Conservation (phyloP, 2,888 invertebrate species). For the Tetragonisca angustula region DNA sequence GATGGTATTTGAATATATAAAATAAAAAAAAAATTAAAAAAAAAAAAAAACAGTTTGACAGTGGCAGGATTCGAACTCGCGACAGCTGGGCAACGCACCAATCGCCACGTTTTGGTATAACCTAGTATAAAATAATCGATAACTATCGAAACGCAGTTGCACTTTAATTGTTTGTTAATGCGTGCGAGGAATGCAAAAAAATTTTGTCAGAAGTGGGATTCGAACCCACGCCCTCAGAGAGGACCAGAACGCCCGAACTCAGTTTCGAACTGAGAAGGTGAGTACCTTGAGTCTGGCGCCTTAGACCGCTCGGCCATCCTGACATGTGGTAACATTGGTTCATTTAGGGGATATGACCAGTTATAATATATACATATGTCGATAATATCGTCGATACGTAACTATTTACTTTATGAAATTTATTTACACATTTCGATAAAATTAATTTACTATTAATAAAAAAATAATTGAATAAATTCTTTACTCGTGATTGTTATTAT, state of each 20-base stretch:
- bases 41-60: background rate
- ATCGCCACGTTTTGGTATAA: too few relatives aligned
- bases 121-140: background rate
- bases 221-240: constrained; percentile 87
- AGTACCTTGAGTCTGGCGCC: constrained; percentile 87
- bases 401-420: background rate
- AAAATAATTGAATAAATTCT: background rate
- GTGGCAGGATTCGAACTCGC: constrained; percentile 37
- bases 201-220: constrained; percentile 87
- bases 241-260: constrained; percentile 83
- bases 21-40: background rate
- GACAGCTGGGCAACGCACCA: background rate
- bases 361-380: background rate
- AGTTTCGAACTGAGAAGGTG: constrained; percentile 61
- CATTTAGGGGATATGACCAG: fast-evolving
- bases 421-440: background rate
- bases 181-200: constrained; percentile 66
- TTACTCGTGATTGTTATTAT: background rate
- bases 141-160: background rate
- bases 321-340: constrained; percentile 75
- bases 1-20: background rate
- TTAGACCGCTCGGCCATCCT: constrained; percentile 87
- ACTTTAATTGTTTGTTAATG: background rate
- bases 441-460: background rate
- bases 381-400: background rate